Base-by-base conservation (phyloP, 2,797 vertebrate genomes). In the Acrossocheilus wenchowensis region DNA sequence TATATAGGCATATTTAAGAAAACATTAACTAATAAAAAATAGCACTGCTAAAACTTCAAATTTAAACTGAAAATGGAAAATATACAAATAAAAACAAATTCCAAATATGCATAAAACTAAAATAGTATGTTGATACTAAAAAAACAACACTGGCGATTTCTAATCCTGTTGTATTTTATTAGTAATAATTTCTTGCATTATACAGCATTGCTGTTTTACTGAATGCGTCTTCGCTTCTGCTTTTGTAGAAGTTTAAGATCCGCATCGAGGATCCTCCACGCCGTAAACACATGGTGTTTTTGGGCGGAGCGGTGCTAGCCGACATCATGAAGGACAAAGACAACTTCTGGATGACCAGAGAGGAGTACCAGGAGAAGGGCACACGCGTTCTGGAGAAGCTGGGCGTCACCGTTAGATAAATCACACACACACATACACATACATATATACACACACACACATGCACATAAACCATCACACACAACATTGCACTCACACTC, bases 261-360 rank as follows among this genome's bases (percentile, higher is more conserved):
- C 94, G 96, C 34, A 96, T 96, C 5, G 96, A 96, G 89, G 96
- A 96, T 87, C 96, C 96, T 83, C 95, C 96, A 81, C 93, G 96
- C 74, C 96, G 98, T 92, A 99, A 99, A 95, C 98, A 99, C 96
- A 99, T 99, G 98, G 98, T 99, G 90, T 99, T 99, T 92, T 93
- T 99, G 93, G 98, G 98, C 0, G 98, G 98, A 0, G 98, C 98
- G 0, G 98, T 99, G 86, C 96, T 99, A 69, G 98, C 98, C 3
- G 98, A 99, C 94, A 99, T 99, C 96, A 99, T 99, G 98, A 99
- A 99, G 94, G 98, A 99, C 96, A 99, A 99, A 95, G 98, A 99
- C 95, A 98, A 98, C 97, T 99, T 99, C 95, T 99, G 98, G 98
- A 96, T 99, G 96, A 99, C 97, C 89, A 94, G 98, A 85, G 96